These are phyloP conservation scores for Sisyra nigra DNA, from an alignment of 2,888 invertebrate species.

Conservation along the genomic window DNA sequence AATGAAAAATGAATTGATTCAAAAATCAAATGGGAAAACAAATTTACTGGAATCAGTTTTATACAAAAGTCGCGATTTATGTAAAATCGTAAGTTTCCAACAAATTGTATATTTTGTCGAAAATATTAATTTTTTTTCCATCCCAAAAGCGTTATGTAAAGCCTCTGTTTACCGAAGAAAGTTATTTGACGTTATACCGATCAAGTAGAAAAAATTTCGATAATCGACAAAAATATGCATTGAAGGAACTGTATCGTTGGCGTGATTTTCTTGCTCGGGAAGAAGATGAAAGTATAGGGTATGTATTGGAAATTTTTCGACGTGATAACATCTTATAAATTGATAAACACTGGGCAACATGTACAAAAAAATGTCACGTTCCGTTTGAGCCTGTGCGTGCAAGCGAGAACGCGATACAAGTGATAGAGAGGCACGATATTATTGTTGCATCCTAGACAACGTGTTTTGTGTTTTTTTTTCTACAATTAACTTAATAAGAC, in stretches of 20 bases:
- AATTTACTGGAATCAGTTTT: constrained; percentile 55
- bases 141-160: constrained; percentile 67
- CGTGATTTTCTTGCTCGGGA: constrained; percentile 66
- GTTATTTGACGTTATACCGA: constrained; percentile 58
- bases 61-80: constrained; percentile 56
- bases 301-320: constrained; percentile 12
- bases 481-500: too few relatives aligned
- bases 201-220: constrained; percentile 71
- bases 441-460: too few relatives aligned
- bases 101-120: constrained; percentile 7
- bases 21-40: constrained; percentile 41
- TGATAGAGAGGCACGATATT: too few relatives aligned
- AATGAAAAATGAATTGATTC: constrained; percentile 58
- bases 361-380: too few relatives aligned
- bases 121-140: constrained; percentile 10
- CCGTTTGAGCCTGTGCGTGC: too few relatives aligned
- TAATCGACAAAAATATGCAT: constrained; percentile 66
- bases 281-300: constrained; percentile 83
- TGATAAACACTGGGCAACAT: too few relatives aligned
- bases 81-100: constrained; percentile 36
- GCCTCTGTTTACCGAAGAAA: constrained; percentile 47
- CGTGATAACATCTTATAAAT: too few relatives aligned
- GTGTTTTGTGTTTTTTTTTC: too few relatives aligned
- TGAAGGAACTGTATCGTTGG: constrained; percentile 74
- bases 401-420: too few relatives aligned